A percentile compares a stretch with the other conserved stretches of the same genome.
phyloP scores from a whole-genome alignment of 2,888 invertebrate genomes.

The Lamproptera curius region DNA sequence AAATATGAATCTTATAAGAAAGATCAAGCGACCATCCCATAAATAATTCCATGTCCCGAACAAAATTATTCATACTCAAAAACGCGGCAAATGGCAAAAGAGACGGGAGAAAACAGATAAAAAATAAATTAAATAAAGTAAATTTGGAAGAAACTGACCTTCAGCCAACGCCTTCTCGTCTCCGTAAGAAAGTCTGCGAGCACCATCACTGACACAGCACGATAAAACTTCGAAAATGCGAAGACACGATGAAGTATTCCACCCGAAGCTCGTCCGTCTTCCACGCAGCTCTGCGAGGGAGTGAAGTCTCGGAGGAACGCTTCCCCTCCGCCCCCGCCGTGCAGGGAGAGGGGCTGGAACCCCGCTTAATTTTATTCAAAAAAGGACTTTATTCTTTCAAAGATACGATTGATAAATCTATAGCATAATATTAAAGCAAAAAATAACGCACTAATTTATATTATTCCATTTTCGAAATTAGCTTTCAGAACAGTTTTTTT shows the following conservation, averaged over 20 bases:
- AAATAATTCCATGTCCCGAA: not conserved
- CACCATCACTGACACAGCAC: conserved; percentile 46
- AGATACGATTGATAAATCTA: too few relatives aligned
- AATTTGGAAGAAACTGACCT: conserved; percentile 40
- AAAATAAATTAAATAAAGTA: not conserved
- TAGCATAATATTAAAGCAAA: too few relatives aligned
- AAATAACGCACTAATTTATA: not conserved
- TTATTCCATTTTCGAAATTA: not conserved
- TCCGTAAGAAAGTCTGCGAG: conserved; percentile 67
- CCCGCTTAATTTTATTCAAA: not conserved
- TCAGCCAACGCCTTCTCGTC: conserved; percentile 66
- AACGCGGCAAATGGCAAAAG: too few relatives aligned
- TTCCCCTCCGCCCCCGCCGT: conserved; percentile 26
- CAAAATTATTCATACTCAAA: not conserved
- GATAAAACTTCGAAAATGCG: conserved; percentile 17
- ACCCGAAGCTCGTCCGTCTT: conserved; percentile 34
- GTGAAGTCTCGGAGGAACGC: conserved; percentile 38
- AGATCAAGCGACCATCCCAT: too few relatives aligned
- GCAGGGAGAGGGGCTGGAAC: conserved; percentile 3
- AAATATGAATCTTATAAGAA: too few relatives aligned
- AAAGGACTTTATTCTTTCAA: too few relatives aligned
- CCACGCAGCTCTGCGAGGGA: conserved; percentile 38
- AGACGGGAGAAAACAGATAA: too few relatives aligned
- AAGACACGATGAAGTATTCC: not conserved
- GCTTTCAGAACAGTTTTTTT: not conserved